Evolutionary conservation across 1,140 invertebrate genomes (phyloP).

Genomic region (Babylonia areolata): DNA sequence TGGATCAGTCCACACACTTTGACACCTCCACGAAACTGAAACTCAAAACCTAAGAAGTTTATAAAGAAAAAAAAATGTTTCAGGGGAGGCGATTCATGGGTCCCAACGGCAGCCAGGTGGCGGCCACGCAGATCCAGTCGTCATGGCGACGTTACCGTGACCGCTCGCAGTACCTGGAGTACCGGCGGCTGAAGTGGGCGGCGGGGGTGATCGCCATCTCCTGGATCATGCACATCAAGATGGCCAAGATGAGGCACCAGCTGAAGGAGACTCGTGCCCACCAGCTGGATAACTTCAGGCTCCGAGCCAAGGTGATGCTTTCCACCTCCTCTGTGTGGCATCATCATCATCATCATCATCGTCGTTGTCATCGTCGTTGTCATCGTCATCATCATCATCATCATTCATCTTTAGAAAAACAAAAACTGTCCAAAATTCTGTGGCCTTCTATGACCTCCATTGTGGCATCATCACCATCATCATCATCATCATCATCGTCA

Average conservation of each 20-base stretch:
- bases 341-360: no score
- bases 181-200: conserved; percentile 74
- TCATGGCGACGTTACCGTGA: conserved; percentile 70
- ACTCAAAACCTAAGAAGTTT: no score
- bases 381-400: no score
- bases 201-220: conserved; percentile 76
- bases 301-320: conserved; percentile 69
- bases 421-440: no score
- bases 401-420: no score
- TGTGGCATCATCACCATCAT: no score
- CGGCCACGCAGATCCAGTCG: conserved; percentile 72
- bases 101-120: conserved; percentile 64
- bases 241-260: conserved; percentile 70
- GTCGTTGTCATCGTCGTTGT: no score
- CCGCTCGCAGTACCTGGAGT: conserved; percentile 71
- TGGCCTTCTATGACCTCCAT: no score
- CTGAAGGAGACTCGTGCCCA: conserved; percentile 65
- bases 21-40: no score
- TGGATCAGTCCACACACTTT: no score
- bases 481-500: no score
- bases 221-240: conserved; percentile 75
- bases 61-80: background rate
- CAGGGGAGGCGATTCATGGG: conserved; percentile 70
- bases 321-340: no score
- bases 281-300: conserved; percentile 69